phyloP scores from a whole-genome alignment of 2,797 vertebrate species.

The Acropternis orthonyx region DNA sequence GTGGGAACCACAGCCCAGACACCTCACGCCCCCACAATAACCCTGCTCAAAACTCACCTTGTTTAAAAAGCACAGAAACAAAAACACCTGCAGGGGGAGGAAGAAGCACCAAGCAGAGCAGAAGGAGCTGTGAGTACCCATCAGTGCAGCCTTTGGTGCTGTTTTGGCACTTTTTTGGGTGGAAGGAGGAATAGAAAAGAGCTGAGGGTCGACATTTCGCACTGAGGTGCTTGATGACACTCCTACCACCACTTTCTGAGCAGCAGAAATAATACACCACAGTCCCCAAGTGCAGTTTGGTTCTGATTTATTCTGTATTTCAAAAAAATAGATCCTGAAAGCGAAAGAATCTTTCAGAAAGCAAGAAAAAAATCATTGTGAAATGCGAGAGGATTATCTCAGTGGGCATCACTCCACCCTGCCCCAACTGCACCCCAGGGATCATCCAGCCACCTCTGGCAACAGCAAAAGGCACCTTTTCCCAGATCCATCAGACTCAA shows the following conservation, averaged over 20 bases:
- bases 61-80: neutral
- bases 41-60: neutral
- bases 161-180: neutral
- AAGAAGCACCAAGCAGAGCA: neutral
- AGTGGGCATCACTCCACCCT: neutral
- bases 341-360: neutral
- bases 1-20: neutral
- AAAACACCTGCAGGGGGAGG: neutral
- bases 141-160: neutral
- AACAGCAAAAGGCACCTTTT: neutral
- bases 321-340: neutral
- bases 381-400: neutral
- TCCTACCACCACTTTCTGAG: neutral
- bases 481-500: neutral
- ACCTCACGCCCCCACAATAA: neutral
- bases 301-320: slow-evolving; percentile 8
- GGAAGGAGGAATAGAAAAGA: neutral
- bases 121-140: neutral
- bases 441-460: neutral
- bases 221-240: accelerated
- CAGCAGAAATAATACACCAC: neutral
- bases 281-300: accelerated
- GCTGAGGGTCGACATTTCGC: neutral
- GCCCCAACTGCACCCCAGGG: accelerated
- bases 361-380: neutral